Evolutionary conservation across 2,113 vertebrate species (phyloP).

Genomic region (Anser cygnoides): DNA sequence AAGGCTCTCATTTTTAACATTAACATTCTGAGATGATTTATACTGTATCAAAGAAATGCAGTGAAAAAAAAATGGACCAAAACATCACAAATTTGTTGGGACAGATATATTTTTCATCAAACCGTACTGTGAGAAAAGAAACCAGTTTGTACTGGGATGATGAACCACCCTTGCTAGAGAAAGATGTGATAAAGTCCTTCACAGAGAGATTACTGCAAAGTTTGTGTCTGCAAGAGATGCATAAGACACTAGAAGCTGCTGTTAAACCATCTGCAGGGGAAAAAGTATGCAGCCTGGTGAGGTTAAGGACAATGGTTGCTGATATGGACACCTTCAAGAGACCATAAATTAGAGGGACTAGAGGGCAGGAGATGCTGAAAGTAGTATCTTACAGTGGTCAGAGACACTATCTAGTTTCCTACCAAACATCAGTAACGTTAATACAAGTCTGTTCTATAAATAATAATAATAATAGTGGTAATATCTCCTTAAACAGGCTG

Average conservation of each 20-base stretch:
- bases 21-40: background rate
- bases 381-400: background rate
- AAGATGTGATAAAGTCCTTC: background rate
- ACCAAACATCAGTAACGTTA: background rate
- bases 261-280: background rate
- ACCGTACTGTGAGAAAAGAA: background rate
- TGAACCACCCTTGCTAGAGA: background rate
- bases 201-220: background rate
- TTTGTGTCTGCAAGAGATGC: background rate
- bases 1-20: background rate
- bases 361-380: background rate
- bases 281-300: background rate
- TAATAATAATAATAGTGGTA: background rate
- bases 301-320: background rate
- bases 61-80: background rate
- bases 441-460: background rate
- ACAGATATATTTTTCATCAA: background rate
- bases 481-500: background rate
- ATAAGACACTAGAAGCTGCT: background rate
- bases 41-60: background rate
- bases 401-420: background rate
- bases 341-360: background rate
- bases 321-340: background rate
- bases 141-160: background rate
- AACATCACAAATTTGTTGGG: background rate